Evolutionary conservation across 2,797 vertebrate species (phyloP), one percentile per base, ranked within the genome.

Genomic region (Crypturellus tataupa): DNA sequence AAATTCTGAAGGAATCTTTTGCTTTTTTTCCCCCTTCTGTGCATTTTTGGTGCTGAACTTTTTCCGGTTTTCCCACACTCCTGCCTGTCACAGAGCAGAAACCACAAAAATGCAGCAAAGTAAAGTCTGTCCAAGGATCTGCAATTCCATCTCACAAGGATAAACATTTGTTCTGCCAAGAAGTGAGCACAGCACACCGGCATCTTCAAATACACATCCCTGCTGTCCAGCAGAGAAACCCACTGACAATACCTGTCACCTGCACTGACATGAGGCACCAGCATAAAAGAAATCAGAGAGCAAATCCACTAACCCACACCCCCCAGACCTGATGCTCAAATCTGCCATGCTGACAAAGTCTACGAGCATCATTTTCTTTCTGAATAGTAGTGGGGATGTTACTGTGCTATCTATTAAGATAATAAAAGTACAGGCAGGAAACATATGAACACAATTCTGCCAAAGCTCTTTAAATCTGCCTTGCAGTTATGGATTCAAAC

Each of bases 31-130:
- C 98, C 98, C 98, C 98, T 98, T 98, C 97, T 79, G 97, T 98
- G 98, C 98, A 98, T 99, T 99, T 99, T 99, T 98, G 98, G 97
- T 98, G 97, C 98, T 98, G 96, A 98, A 97, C 97, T 97, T 98
- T 98, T 99, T 99, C 99, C 98, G 98, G 99, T 99, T 99, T 99
- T 99, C 99, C 98, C 99, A 99, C 99, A 99, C 98, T 99, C 98
- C 98, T 98, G 98, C 98, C 98, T 98, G 99, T 99, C 99, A 99
- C 98, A 98, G 98, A 98, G 98, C 96, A 98, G 98, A 98, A 98
- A 99, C 99, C 99, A 97, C 99, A 99, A 99, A 98, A 99, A 99
- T 99, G 98, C 98, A 98, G 98, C 97, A 98, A 98, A 98, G 98
- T 98, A 95, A 98, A 98, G 98, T 98, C 98, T 98, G 98, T 97